Evolutionary conservation across 1,140 invertebrate genomes (phyloP).

Genomic region (roundworm (Caenorhabditis elegans)): WBcel235 BX284603.4:3949501-3950000

Average conservation of each 20-base stretch:
- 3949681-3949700: no score
- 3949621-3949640: no score
- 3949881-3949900: background rate
- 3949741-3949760: background rate
- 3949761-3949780: background rate
- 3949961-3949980: background rate
- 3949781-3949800: background rate
- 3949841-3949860: background rate
- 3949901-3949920: background rate
- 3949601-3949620: no score
- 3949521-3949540: no score
- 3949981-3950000: background rate
- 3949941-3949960: no score
- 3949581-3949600: no score
- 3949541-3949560: no score
- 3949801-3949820: background rate
- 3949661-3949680: no score
- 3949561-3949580: no score
- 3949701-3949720: conserved; percentile 4
- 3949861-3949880: no score
- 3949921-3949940: background rate
- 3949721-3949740: background rate
- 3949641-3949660: no score
- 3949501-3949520: no score
- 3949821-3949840: background rate